Conservation (phyloP, 2,797 vertebrate species). For the Eremophila alpestris region DNA sequence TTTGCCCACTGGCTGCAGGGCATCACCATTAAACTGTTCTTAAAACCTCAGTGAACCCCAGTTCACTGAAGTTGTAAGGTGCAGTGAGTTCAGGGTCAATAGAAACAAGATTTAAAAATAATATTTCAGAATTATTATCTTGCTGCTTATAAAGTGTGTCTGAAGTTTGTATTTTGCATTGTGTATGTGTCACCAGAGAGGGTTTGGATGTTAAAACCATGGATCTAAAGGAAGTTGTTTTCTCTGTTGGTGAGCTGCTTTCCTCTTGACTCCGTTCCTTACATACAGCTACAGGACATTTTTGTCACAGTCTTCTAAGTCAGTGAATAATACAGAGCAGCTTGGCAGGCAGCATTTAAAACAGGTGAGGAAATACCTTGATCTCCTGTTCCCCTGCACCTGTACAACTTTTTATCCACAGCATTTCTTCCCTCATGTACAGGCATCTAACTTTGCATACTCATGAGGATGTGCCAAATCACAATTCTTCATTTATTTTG, state of each 20-base stretch:
- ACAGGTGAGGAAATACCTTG: neutral
- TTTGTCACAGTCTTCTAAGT: neutral
- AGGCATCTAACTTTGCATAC: neutral
- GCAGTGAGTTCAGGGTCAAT: neutral
- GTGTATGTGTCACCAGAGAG: neutral
- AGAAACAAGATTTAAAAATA: neutral
- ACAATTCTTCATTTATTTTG: neutral
- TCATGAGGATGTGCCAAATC: neutral
- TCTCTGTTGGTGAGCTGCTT: neutral
- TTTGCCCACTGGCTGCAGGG: neutral
- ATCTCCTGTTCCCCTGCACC: neutral
- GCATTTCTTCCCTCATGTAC: neutral
- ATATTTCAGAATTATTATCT: neutral
- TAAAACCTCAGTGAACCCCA: neutral
- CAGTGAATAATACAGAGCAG: neutral
- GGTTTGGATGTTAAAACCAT: neutral
- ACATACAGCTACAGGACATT: neutral
- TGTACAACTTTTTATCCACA: neutral
- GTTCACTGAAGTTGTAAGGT: neutral
- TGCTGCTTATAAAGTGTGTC: neutral
- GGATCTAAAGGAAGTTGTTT: neutral
- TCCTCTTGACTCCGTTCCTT: neutral
- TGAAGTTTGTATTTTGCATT: neutral
- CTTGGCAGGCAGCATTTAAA: neutral
- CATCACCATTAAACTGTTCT: neutral